A percentile compares a stretch with the other conserved stretches of the same genome.
Evolutionary conservation across 2,888 invertebrate species (phyloP).

Genomic region (Galeruca laticollis): DNA sequence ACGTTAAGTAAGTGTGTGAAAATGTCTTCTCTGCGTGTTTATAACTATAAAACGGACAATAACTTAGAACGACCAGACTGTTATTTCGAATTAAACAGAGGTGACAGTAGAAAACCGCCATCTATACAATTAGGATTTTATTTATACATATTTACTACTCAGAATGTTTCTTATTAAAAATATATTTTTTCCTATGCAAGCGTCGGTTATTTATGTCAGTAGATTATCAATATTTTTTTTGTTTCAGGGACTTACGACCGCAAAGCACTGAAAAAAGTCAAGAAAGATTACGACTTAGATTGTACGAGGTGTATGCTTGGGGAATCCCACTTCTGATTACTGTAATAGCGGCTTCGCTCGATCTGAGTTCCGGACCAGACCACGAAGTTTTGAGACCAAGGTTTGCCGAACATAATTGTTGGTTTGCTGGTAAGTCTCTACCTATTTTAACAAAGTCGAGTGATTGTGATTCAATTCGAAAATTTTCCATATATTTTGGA

Average conservation of each 20-base stretch:
- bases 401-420: conserved; percentile 83
- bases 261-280: conserved; percentile 88
- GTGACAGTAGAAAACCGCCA: no score
- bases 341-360: conserved; percentile 79
- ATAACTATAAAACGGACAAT: no score
- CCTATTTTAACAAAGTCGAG: not conserved
- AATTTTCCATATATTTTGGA: no score
- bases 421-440: conserved; percentile 80
- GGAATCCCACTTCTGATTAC: conserved; percentile 84
- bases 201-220: no score
- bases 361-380: conserved; percentile 73
- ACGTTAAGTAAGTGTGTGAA: not conserved
- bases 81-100: no score
- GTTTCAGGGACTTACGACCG: conserved; percentile 82
- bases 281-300: conserved; percentile 81
- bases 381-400: conserved; percentile 76
- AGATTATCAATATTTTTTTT: conserved; percentile 42
- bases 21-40: no score
- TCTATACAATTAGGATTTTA: no score
- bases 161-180: no score
- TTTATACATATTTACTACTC: no score
- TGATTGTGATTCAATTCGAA: no score
- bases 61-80: no score
- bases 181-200: no score
- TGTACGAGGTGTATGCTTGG: conserved; percentile 89